Evolutionary conservation across 2,797 vertebrate genomes (phyloP).

Genomic region (Microcaecilia unicolor): DNA sequence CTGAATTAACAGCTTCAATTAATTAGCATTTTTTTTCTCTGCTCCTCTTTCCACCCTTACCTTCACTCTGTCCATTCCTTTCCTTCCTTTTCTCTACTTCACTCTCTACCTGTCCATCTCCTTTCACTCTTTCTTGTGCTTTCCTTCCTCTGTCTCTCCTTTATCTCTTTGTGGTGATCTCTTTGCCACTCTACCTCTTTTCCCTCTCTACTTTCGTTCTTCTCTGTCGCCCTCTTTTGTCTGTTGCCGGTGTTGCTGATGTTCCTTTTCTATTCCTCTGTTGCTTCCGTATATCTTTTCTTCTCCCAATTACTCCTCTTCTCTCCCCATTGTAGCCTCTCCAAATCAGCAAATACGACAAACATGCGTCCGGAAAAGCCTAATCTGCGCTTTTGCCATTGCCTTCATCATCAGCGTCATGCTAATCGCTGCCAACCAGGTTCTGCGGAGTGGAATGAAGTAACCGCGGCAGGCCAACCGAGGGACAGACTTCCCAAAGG

Average conservation of each 20-base stretch:
- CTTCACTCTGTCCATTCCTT: too few relatives aligned
- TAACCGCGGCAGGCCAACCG: slow-evolving; percentile 30
- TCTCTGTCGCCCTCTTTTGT: background rate
- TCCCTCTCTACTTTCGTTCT: too few relatives aligned
- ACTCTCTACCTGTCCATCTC: too few relatives aligned
- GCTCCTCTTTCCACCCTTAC: too few relatives aligned
- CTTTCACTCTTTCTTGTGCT: too few relatives aligned
- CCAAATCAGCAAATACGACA: slow-evolving; percentile 95
- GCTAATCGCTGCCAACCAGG: slow-evolving; percentile 95
- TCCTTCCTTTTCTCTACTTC: too few relatives aligned
- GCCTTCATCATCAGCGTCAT: slow-evolving; percentile 98
- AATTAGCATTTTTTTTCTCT: too few relatives aligned
- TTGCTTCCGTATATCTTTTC: background rate
- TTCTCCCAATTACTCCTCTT: background rate
- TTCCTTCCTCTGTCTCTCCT: too few relatives aligned
- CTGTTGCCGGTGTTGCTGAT: background rate
- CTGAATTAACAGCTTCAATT: too few relatives aligned
- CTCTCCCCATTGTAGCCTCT: slow-evolving; percentile 61
- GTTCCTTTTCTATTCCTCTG: too few relatives aligned
- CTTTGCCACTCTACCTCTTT: too few relatives aligned
- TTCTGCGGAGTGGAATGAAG: slow-evolving; percentile 94
- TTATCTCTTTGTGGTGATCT: too few relatives aligned
- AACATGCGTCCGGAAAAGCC: slow-evolving; percentile 92
- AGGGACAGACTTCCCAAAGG: background rate
- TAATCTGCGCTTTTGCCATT: slow-evolving; percentile 95